Conservation (phyloP, 2,797 vertebrate species). For the Alfaro cultratus region DNA sequence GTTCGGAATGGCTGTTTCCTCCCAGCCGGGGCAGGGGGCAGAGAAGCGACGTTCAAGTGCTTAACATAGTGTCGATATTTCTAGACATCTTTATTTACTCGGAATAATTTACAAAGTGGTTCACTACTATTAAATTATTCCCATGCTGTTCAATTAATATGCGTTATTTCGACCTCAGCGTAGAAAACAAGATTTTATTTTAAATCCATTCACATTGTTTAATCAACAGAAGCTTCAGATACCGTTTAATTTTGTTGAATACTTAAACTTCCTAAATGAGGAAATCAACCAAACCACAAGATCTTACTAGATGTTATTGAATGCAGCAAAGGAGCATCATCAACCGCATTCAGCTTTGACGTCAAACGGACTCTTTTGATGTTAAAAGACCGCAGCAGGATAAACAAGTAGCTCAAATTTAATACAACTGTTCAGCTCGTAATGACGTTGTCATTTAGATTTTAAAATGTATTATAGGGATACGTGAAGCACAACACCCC, state of each 20-base stretch:
- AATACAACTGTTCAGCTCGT: background rate
- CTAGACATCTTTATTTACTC: fast-evolving
- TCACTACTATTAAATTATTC: background rate
- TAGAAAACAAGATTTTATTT: background rate
- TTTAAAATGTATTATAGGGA: background rate
- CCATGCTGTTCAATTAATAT: background rate
- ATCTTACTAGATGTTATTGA: conserved; percentile 9
- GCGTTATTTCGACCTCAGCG: background rate
- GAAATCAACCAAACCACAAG: fast-evolving
- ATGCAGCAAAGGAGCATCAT: conserved; percentile 58
- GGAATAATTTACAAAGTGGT: background rate
- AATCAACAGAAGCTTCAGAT: background rate
- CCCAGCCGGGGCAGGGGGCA: conserved; percentile 54
- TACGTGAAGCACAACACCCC: background rate
- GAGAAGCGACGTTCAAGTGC: conserved; percentile 45
- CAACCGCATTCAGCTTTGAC: conserved; percentile 67
- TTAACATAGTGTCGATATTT: conserved; percentile 3
- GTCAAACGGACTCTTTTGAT: conserved; percentile 64
- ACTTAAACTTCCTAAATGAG: background rate
- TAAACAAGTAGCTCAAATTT: background rate
- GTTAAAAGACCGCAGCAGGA: background rate
- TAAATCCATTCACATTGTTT: background rate
- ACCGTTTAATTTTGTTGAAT: background rate
- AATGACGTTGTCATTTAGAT: background rate
- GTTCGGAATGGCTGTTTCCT: conserved; percentile 52